A percentile compares a stretch with the other conserved stretches of the same genome.
Evolutionary conservation across 2,888 invertebrate species (phyloP).

Genomic region (Actias luna): DNA sequence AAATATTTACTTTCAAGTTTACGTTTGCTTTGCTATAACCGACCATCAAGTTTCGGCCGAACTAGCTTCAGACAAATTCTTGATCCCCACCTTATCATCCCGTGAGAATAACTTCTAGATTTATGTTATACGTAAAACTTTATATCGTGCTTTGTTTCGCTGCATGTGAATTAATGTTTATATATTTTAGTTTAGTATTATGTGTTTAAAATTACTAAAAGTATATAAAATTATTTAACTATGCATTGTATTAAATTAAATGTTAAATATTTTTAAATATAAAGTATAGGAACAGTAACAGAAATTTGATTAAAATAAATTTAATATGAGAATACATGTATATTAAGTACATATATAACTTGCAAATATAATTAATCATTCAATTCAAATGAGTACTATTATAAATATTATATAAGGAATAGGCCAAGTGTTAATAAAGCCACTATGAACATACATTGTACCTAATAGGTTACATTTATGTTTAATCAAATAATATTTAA

Average conservation of each 20-base stretch:
- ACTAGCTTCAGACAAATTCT: conserved; percentile 16
- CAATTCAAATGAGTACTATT: not conserved
- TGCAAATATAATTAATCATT: not conserved
- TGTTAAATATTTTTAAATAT: not conserved
- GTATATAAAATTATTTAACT: too few relatives aligned
- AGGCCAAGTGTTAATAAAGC: conserved; percentile 4
- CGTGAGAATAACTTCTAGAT: conserved; percentile 77
- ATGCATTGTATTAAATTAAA: too few relatives aligned
- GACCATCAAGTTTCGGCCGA: conserved; percentile 30
- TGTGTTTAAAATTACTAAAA: too few relatives aligned
- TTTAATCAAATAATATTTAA: not conserved
- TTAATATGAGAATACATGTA: not conserved
- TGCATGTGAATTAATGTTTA: conserved; percentile 42
- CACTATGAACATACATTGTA: not conserved
- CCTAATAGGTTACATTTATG: not conserved
- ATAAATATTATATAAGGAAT: not conserved
- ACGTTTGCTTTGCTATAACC: conserved; percentile 21
- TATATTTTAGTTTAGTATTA: conserved; percentile 34
- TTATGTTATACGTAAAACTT: conserved; percentile 77
- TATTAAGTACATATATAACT: not conserved
- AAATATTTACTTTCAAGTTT: not conserved
- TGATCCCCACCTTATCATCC: conserved; percentile 71
- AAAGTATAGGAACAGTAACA: not conserved
- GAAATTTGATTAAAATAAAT: not conserved
- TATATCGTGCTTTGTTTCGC: conserved; percentile 73